Evolutionary conservation across 2,113 vertebrate genomes (phyloP).

Genomic region (Lepus americanus): DNA sequence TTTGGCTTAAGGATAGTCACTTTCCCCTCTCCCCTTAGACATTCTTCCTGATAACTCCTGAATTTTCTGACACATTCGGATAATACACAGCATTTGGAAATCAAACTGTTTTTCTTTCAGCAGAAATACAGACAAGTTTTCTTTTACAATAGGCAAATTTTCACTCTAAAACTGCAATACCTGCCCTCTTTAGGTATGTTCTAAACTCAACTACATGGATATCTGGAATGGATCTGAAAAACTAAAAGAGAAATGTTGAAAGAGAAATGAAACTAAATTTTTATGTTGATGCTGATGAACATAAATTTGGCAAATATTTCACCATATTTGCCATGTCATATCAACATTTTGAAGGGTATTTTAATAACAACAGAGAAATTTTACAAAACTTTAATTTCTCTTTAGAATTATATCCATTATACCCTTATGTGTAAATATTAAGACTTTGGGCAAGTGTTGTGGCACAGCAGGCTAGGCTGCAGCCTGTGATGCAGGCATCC

Average conservation of each 20-base stretch:
- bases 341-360: neutral
- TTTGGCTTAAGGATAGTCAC: neutral
- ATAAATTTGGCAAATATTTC: neutral
- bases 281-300: neutral
- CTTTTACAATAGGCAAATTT: neutral
- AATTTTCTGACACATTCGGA: neutral
- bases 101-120: neutral
- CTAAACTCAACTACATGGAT: neutral
- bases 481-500: too few relatives aligned
- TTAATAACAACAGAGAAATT: neutral
- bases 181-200: neutral
- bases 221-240: neutral
- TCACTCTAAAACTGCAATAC: neutral
- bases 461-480: too few relatives aligned
- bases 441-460: too few relatives aligned
- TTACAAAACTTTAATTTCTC: neutral
- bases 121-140: neutral
- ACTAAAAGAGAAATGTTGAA: neutral
- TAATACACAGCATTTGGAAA: neutral
- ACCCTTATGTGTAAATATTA: too few relatives aligned
- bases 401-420: neutral
- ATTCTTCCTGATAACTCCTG: neutral
- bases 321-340: neutral
- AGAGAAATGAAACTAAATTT: neutral
- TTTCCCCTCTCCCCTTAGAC: neutral